Evolutionary conservation across 1,140 invertebrate genomes (phyloP), one percentile per base, ranked within the genome.

Genomic region (Zaprionus africanus): DNA sequence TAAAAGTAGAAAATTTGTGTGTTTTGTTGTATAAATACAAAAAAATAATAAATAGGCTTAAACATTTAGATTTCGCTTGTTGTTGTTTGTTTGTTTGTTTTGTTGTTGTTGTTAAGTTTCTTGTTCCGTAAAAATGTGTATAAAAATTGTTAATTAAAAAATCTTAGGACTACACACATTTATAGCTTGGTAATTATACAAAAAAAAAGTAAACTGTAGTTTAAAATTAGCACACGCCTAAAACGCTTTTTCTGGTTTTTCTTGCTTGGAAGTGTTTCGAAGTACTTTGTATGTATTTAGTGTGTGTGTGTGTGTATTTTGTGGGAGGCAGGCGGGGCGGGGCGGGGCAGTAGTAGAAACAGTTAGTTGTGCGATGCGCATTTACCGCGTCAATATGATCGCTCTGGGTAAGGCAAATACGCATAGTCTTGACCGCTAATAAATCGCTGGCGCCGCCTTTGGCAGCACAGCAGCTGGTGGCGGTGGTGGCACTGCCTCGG

Each of bases 11-110:
- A 81, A 77, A 81, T 59, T 78, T 81, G 56, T 75, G 69, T 72
- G 76, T 71, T 56, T 80, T 80, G 31, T 43, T 64, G 69, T 86
- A 87, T 82, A 90, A 88, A 88, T 88, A 88, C 81, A 84, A 84
- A 76, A 72, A 76, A 88, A 90, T 79, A 88, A 88, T 88, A 88
- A 88, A 88, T 90, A 88, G 81, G 58, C 84, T 88, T 90, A 88
- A 58, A 90, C 69, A 76, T 79, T 82, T 81, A 81, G 78, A 86
- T 88, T 88, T 86, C 80, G 80, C 53, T 75, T 86, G 65, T 78
- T 73, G 43, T 51, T 60, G 17, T 53, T 80, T 58, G 19, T 67
- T 67, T 63, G 19, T 22, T 19, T 17, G n/a, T n/a, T n/a, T n/a
- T n/a, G 4, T 41, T 41, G 7, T 58, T 57, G 22, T 63, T 62